phyloP scores from a whole-genome alignment of 2,113 vertebrate species.

The Riparia riparia region DNA sequence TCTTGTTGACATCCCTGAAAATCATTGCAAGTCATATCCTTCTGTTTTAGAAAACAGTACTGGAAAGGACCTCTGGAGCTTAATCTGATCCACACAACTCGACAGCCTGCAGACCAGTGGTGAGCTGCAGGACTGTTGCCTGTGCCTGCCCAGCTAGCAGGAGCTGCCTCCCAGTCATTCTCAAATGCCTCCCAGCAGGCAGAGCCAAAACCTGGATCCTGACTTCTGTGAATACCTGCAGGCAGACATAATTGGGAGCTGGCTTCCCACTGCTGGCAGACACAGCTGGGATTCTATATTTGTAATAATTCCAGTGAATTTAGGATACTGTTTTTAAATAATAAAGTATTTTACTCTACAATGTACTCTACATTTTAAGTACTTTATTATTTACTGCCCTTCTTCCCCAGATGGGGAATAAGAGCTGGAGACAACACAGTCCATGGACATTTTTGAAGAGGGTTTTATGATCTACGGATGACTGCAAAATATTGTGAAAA shows the following conservation, averaged over 20 bases:
- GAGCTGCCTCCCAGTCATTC: not conserved
- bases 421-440: not conserved
- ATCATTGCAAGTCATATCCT: too few relatives aligned
- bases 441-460: too few relatives aligned
- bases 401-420: not conserved
- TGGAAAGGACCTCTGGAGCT: constrained; percentile 27
- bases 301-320: not conserved
- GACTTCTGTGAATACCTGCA: not conserved
- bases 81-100: not conserved
- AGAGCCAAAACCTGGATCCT: constrained; percentile 15
- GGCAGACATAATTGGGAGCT: not conserved
- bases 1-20: too few relatives aligned
- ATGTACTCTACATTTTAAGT: not conserved
- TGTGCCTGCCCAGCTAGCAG: not conserved
- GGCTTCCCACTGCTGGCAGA: not conserved
- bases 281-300: not conserved
- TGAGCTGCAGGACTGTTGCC: not conserved
- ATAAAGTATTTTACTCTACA: not conserved
- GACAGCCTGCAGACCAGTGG: not conserved
- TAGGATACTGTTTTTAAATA: not conserved
- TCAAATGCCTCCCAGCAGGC: not conserved
- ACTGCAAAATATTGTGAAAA: not conserved
- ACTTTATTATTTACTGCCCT: not conserved
- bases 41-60: constrained; percentile 5
- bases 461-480: not conserved